These are phyloP conservation scores for Galleria mellonella DNA, from an alignment of 1,140 invertebrate genomes.

Conservation along the genomic window DNA sequence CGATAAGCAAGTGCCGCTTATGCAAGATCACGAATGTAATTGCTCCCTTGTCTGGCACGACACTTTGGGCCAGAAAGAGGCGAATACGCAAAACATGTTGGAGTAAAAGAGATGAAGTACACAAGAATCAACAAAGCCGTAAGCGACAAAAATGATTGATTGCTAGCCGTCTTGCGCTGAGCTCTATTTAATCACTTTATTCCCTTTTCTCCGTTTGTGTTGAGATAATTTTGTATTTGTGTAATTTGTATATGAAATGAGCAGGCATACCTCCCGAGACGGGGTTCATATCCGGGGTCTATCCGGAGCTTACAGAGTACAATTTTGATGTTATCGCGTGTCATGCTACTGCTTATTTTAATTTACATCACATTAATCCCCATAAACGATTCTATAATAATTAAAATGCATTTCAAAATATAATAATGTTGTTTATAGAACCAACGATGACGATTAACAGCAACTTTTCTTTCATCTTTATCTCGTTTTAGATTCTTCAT, in stretches of 20 bases:
- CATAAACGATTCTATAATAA: no score
- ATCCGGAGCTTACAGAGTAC: slow-evolving; percentile 38
- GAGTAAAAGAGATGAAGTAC: slow-evolving; percentile 40
- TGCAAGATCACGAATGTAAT: slow-evolving; percentile 76
- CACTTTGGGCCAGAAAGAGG: slow-evolving; percentile 53
- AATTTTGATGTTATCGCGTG: slow-evolving; percentile 55
- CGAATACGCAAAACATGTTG: slow-evolving; percentile 15
- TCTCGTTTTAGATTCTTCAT: no score
- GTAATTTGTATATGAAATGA: slow-evolving; percentile 72
- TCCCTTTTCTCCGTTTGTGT: slow-evolving; percentile 74
- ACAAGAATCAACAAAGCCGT: slow-evolving; percentile 57
- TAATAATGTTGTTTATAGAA: no score
- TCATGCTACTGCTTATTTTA: slow-evolving; percentile 31
- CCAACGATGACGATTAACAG: no score
- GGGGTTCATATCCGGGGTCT: slow-evolving; percentile 53
- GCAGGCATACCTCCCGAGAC: slow-evolving; percentile 44
- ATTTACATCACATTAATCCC: neutral
- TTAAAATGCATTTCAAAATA: no score
- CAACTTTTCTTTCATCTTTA: no score
- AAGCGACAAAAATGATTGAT: slow-evolving; percentile 75
- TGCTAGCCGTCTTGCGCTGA: slow-evolving; percentile 72
- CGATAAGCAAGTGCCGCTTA: slow-evolving; percentile 72
- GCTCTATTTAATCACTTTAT: slow-evolving; percentile 77
- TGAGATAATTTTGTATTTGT: slow-evolving; percentile 73
- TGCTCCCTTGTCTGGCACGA: slow-evolving; percentile 72